Evolutionary conservation across 1,140 invertebrate species (phyloP).

Genomic region (Neodiprion fabricii): DNA sequence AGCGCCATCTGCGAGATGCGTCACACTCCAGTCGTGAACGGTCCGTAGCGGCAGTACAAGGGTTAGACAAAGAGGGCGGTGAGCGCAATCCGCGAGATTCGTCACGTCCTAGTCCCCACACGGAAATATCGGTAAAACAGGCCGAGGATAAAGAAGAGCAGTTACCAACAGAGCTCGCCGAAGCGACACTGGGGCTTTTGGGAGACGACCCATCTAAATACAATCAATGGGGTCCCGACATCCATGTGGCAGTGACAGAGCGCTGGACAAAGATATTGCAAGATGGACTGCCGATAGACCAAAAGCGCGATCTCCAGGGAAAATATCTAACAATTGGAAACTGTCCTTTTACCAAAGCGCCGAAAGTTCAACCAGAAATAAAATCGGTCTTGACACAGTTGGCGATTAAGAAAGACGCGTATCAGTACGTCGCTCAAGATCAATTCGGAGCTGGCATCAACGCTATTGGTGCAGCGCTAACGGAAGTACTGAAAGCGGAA

Average conservation of each 20-base stretch:
- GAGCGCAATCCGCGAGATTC: neutral
- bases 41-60: conserved; percentile 13
- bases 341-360: conserved; percentile 15
- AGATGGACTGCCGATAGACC: conserved; percentile 17
- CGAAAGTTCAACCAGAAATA: conserved; percentile 18
- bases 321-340: conserved; percentile 17
- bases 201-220: conserved; percentile 15
- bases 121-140: neutral
- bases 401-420: conserved; percentile 7
- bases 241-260: conserved; percentile 15
- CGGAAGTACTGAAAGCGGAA: conserved; percentile 17
- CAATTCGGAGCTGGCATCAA: conserved; percentile 14
- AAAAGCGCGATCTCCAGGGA: conserved; percentile 16
- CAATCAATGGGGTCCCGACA: conserved; percentile 11
- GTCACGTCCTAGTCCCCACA: neutral
- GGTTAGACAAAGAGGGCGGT: conserved; percentile 3
- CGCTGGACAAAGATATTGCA: conserved; percentile 20
- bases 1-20: conserved; percentile 19
- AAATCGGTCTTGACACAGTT: conserved; percentile 14
- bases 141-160: neutral
- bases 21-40: conserved; percentile 21
- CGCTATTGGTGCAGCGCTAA: conserved; percentile 15
- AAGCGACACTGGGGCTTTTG: neutral
- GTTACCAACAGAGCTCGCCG: neutral
- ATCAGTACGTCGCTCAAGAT: neutral